Conservation (phyloP, 2,113 vertebrate species). For the Brachirus orientalis region DNA sequence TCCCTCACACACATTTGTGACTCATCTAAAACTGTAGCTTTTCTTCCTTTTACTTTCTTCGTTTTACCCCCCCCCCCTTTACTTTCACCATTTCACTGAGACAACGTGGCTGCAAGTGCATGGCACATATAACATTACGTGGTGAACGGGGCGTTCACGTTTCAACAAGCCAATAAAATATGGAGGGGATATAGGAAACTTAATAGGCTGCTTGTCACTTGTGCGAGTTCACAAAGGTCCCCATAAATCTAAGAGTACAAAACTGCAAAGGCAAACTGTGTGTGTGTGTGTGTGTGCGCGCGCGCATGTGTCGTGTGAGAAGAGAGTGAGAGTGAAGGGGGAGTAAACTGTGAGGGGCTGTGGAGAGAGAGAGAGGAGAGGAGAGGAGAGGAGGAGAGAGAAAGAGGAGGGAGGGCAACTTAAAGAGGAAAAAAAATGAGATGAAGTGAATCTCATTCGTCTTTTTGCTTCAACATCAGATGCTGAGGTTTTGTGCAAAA, state of each 20-base stretch:
- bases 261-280: slow-evolving; percentile 42
- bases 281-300: slow-evolving; percentile 13
- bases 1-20: slow-evolving; percentile 77
- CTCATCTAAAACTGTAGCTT: slow-evolving; percentile 79
- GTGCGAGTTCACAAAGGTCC: slow-evolving; percentile 78
- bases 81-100: slow-evolving; percentile 73
- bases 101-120: slow-evolving; percentile 54
- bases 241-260: slow-evolving; percentile 76
- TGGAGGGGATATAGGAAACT: slow-evolving; percentile 66
- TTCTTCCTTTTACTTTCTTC: neutral
- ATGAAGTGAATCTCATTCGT: slow-evolving; percentile 46
- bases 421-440: slow-evolving; percentile 36
- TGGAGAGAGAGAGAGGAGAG: slow-evolving; percentile 25
- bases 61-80: slow-evolving; percentile 42
- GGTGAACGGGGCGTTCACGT: slow-evolving; percentile 59
- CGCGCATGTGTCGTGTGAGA: slow-evolving; percentile 25
- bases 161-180: slow-evolving; percentile 76
- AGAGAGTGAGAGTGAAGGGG: slow-evolving; percentile 38
- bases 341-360: slow-evolving; percentile 53
- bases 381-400: slow-evolving; percentile 18
- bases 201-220: slow-evolving; percentile 68
- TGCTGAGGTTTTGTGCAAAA: slow-evolving; percentile 34
- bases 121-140: slow-evolving; percentile 67
- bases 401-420: slow-evolving; percentile 23
- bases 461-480: slow-evolving; percentile 47